phyloP scores from a whole-genome alignment of 2,113 vertebrate genomes.

The Jacana jacana region DNA sequence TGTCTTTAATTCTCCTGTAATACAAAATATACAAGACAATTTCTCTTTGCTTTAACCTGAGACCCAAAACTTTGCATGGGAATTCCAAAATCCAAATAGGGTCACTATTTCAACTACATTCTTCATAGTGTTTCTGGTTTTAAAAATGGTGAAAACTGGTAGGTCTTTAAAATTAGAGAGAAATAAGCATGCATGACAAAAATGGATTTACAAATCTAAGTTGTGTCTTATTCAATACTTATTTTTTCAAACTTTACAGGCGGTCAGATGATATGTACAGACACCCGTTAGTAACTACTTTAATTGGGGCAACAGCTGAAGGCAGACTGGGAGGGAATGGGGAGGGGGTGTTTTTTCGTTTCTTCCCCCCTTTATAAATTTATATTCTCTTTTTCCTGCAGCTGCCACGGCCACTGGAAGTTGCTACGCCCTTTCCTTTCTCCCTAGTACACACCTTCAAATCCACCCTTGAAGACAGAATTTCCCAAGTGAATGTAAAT shows the following conservation, averaged over 20 bases:
- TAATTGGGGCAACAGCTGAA: not conserved
- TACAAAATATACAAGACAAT: not conserved
- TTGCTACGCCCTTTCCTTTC: not conserved
- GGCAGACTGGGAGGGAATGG: not conserved
- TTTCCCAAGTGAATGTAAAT: not conserved
- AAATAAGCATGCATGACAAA: not conserved
- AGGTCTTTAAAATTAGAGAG: not conserved
- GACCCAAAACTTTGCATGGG: not conserved
- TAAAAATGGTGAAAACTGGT: not conserved
- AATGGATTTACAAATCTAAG: not conserved
- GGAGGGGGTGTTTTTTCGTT: fast-evolving
- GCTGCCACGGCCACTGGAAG: not conserved
- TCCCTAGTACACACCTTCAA: not conserved
- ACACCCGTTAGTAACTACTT: not conserved
- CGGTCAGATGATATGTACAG: not conserved
- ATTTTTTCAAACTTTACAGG: not conserved
- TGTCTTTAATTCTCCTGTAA: not conserved
- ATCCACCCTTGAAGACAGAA: not conserved
- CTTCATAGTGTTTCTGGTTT: not conserved
- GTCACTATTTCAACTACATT: not conserved
- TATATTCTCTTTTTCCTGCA: not conserved
- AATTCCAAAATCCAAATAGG: not conserved
- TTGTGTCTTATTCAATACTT: not conserved
- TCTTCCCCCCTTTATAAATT: not conserved
- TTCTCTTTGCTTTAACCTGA: not conserved